These are phyloP conservation scores for Globicephala melas DNA, from an alignment of 2,113 vertebrate species.

Conservation along the genomic window DNA sequence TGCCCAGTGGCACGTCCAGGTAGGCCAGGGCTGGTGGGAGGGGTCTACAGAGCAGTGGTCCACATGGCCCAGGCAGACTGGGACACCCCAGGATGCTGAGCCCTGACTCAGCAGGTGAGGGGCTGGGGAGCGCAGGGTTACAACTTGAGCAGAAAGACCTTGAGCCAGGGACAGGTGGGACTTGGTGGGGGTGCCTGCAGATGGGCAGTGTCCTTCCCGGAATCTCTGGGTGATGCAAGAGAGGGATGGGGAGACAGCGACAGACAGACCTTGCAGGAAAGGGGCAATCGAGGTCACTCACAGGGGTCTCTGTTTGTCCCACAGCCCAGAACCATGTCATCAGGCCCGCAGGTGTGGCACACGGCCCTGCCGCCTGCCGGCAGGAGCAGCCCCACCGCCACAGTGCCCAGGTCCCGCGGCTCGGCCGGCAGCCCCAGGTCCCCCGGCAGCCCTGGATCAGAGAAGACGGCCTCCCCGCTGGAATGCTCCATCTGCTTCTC, in stretches of 20 bases:
- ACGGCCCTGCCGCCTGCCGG: background rate
- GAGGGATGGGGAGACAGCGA: background rate
- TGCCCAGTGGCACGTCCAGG: background rate
- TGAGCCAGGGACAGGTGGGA: background rate
- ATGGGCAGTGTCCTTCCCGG: background rate
- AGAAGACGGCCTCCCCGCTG: slow-evolving; percentile 77
- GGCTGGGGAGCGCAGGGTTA: background rate
- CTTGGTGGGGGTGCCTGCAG: background rate
- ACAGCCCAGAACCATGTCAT: slow-evolving; percentile 75
- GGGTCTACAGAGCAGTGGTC: background rate
- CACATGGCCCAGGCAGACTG: background rate
- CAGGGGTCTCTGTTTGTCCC: background rate
- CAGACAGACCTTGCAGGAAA: background rate
- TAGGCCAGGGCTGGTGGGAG: too few relatives aligned
- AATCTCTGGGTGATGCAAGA: background rate
- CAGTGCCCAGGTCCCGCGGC: slow-evolving; percentile 42
- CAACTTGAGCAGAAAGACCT: background rate
- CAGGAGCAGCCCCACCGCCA: slow-evolving; percentile 46
- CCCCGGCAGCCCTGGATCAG: slow-evolving; percentile 58
- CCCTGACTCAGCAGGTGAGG: background rate
- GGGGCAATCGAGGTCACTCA: background rate
- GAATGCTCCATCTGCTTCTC: slow-evolving; percentile 98
- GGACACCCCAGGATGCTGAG: too few relatives aligned
- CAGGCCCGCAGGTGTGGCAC: slow-evolving; percentile 75
- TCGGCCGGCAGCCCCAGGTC: slow-evolving; percentile 38